These are phyloP conservation scores for Lordiphosa clarofinis DNA, from an alignment of 1,140 invertebrate species.

Conservation along the genomic window DNA sequence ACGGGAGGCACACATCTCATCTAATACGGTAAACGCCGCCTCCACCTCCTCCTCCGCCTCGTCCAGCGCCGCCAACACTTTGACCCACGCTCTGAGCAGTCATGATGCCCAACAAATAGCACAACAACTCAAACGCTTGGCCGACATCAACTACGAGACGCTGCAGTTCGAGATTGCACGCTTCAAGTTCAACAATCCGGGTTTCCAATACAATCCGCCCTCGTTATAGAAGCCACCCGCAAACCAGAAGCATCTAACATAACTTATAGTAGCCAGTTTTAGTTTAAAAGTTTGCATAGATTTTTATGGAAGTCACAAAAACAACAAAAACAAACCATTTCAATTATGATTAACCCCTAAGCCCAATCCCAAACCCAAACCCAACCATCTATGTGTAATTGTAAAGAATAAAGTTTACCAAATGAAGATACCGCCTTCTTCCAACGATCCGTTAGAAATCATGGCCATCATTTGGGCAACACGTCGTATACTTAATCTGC, in stretches of 20 bases:
- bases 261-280: slow-evolving; percentile 70
- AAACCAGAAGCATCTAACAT: slow-evolving; percentile 23
- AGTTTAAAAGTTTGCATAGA: slow-evolving; percentile 65
- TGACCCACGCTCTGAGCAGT: slow-evolving; percentile 38
- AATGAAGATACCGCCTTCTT: slow-evolving; percentile 15
- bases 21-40: background rate
- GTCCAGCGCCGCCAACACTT: slow-evolving; percentile 16
- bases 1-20: slow-evolving; percentile 14
- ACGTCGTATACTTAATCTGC: slow-evolving; percentile 73
- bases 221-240: slow-evolving; percentile 47
- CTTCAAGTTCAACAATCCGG: slow-evolving; percentile 78
- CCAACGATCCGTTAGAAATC: slow-evolving; percentile 62
- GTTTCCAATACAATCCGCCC: slow-evolving; percentile 68
- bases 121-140: slow-evolving; percentile 67
- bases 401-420: slow-evolving; percentile 77
- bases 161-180: slow-evolving; percentile 77
- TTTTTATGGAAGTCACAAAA: slow-evolving; percentile 15
- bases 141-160: slow-evolving; percentile 73
- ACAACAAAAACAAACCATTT: slow-evolving; percentile 1
- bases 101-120: slow-evolving; percentile 68
- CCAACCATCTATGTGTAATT: slow-evolving; percentile 55
- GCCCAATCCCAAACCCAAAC: background rate
- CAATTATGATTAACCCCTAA: slow-evolving; percentile 8
- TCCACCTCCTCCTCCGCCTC: slow-evolving; percentile 12
- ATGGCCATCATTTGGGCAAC: slow-evolving; percentile 54